Base-by-base conservation (phyloP, 2,113 vertebrate species). In the Silurus glanis region DNA sequence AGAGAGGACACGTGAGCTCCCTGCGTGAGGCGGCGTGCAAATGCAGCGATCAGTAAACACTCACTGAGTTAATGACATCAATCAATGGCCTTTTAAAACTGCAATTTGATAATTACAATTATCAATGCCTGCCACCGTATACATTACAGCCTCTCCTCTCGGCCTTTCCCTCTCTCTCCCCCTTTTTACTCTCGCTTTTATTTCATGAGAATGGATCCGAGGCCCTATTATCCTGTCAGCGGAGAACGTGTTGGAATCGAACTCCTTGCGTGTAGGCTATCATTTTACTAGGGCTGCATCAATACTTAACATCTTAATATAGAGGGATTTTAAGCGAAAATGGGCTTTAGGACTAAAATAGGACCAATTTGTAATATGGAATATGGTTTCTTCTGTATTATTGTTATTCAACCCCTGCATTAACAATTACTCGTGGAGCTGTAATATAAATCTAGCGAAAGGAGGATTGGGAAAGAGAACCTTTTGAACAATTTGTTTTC, bases 101-200 rank as follows among this genome's bases (percentile, higher is more conserved):
- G 92, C 90, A 91, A 90, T 92, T 89, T 91, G 91, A 92, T 92
- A 91, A 92, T 91, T 91, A 90, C 91, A 91, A 89, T 91, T 88
- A 91, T 91, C 90, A 91, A 91, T 90, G 87, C 84, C 89, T 88
- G 75, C 89, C 85, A 83, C 86, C 81, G 91, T 90, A 90, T 92
- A 90, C 89, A 92, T 92, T 91, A 92, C 87, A 86, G 82, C 85
- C 86, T 59, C 80, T 25, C 37, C 66, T 88, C 81, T 75, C 37
- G 61, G 55, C 76, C 67, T 49, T 74, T 80, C 55, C 58, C 83
- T n/a, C 80, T 83, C 81, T 53, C 75, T 59, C 80, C 59, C 80
- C 74, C 82, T 86, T 72, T 88, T 81, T 64, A 71, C 85, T 80
- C 78, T 58, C 74, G 80, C 75, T 75, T 85, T 89, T 84, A 83